Base-by-base conservation (phyloP, 2,888 invertebrate species). In the Pristionchus maxplancki region DNA sequence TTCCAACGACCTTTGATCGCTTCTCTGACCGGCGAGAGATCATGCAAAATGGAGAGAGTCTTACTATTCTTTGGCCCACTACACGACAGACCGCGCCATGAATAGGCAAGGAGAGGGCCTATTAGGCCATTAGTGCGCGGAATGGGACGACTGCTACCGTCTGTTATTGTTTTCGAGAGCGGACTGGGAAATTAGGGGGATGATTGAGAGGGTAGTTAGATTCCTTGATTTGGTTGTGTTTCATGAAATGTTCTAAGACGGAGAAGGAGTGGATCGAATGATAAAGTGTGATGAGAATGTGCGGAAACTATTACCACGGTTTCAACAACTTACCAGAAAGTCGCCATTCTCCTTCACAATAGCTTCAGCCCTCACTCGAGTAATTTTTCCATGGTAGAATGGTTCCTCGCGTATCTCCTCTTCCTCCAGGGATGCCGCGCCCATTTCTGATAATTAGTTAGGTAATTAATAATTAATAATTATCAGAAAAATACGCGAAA, bases 311-410 rank as follows among this genome's bases (percentile, higher is more conserved):
- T n/a, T n/a, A n/a, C n/a, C n/a, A n/a, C n/a, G n/a, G n/a, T n/a
- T n/a, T n/a, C n/a, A 53, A 53, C 15, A 24, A 6, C 58, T 88
- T 44, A 88, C 88, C n/a, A 88, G 88, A 40, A 88, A 88, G 62
- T 88, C 88, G 6, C 88, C 88, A 28, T 88, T 88, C 58, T 78
- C 81, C 81, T 37, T 88, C 24, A 88, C 78, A 5, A 81, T 37
- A 1, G 88, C 58, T 78, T 88, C 88, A 11, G 88, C 37, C 11
- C 58, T n/a, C 2, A 88, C 78, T 88, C 88, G 13, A 1, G 88
- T 88, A 31, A 81, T 81, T 24, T 78, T 78, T n/a, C 78, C 78
- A 81, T 88, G 88, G 64, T 88, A 88, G 28, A 44, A 88, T 5
- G 78, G 20, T 28, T 88, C 58, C 5, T 74, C 28, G 31, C 74